Conservation (phyloP, 2,797 vertebrate genomes). For the Syngnathus acus region DNA sequence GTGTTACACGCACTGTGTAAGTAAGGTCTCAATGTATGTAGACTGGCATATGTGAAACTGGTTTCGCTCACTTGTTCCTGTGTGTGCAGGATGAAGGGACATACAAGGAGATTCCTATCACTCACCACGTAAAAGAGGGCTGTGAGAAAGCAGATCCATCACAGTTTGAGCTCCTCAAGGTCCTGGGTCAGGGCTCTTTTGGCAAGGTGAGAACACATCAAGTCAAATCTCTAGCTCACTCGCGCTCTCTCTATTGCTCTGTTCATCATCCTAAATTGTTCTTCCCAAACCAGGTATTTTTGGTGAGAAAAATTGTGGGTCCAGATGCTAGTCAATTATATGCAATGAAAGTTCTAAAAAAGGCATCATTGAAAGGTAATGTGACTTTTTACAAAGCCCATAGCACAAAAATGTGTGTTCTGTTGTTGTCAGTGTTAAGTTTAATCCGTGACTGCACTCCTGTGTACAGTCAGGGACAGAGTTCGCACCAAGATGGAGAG, state of each 20-base stretch:
- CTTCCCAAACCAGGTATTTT: conserved; percentile 80
- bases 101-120: conserved; percentile 95
- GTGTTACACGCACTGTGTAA: conserved; percentile 85
- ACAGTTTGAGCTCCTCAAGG: conserved; percentile 95
- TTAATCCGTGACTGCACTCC: conserved; percentile 6
- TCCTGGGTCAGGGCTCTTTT: conserved; percentile 96
- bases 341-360: conserved; percentile 99
- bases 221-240: neutral
- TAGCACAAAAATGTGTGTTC: neutral
- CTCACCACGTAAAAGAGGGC: conserved; percentile 94
- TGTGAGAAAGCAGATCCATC: conserved; percentile 95
- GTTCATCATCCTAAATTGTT: conserved; percentile 1
- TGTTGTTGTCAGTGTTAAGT: neutral
- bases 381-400: neutral
- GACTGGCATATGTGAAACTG: conserved; percentile 17
- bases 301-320: conserved; percentile 90
- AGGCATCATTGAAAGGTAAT: conserved; percentile 96
- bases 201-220: conserved; percentile 81
- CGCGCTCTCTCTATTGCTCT: neutral
- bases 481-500: conserved; percentile 98
- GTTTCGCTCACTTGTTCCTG: neutral
- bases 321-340: conserved; percentile 95
- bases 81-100: conserved; percentile 80
- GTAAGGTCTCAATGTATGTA: conserved; percentile 46
- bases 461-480: conserved; percentile 83